Evolutionary conservation across 2,797 vertebrate species (phyloP), one percentile per base, ranked within the genome.

Genomic region (Nyctalus aviator): DNA sequence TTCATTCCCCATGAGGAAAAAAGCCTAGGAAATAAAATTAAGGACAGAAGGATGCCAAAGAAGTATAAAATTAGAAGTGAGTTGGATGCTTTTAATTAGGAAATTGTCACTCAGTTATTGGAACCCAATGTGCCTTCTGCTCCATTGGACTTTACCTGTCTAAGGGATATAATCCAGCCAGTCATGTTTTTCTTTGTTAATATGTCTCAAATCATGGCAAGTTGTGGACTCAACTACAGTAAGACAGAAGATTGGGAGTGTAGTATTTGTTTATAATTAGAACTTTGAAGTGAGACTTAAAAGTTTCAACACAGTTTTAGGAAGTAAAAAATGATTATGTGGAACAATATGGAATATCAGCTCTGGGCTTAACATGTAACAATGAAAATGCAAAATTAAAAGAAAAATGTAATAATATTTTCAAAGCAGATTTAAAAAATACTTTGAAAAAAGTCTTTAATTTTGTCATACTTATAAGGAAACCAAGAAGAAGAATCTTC

Each of bases 11-110:
- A 5, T 69, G 84, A 94, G 81, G 71, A 82, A 68, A 59, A 76
- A 81, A 90, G 53, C 75, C 92, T 72, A 35, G 71, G 82, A 94
- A 90, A 88, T 83, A 79, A 85, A 92, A 96, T 95, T 93, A 84
- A 93, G 79, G 75, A 66, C 66, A 76, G 41, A 64, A 92, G 23
- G 32, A 92, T 93, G 23, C 48, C 23, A 81, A 89, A 82, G 76
- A 89, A 88, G 66, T 64, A 95, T 75, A 93, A 69, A 94, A 59
- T 95, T 73, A 93, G 72, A 66, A 91, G 44, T 69, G 76, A 89
- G 25, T 44, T 72, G 44, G 44, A 23, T 91, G 79, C 44, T 82
- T 90, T 93, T 91, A 91, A 84, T 82, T 44, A 91, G 23, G 66
- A 93, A 83, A 81, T 21, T 66, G 48, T 77, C 44, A 18, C 69